Percentiles rank a stretch among this genome's conserved stretches.
Conservation (phyloP, 2,888 invertebrate genomes). For the Ceramica pisi region DNA sequence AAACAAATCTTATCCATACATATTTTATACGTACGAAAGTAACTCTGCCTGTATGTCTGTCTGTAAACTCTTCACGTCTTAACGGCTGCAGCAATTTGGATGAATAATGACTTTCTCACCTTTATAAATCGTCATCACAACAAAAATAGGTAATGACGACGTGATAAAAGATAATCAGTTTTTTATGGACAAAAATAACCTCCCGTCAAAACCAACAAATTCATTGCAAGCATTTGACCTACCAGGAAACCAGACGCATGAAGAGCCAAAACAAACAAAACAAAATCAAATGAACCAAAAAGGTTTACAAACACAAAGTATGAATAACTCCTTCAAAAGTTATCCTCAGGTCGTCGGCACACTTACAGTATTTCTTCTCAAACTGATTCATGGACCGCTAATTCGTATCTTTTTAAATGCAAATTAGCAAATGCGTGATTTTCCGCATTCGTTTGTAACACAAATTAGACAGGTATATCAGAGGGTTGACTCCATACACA, state of each 20-base stretch:
- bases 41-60: no score
- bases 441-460: conserved; percentile 56
- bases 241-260: conserved; percentile 37
- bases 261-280: conserved; percentile 15
- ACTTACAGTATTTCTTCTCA: conserved; percentile 59
- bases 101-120: background rate
- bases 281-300: conserved; percentile 38
- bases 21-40: no score
- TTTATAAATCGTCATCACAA: background rate
- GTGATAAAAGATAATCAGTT: background rate
- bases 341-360: conserved; percentile 65
- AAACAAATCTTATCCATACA: background rate
- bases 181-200: background rate
- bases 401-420: conserved; percentile 70
- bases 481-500: background rate
- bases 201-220: background rate
- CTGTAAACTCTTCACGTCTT: no score
- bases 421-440: conserved; percentile 66
- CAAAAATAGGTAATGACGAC: no score
- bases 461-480: background rate
- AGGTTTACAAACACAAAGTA: conserved; percentile 42
- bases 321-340: conserved; percentile 43
- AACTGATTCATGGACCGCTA: conserved; percentile 64
- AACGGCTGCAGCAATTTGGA: no score
- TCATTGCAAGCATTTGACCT: background rate